phyloP scores from a whole-genome alignment of 2,888 invertebrate genomes.

The Gastracanthus pulcherrimus region DNA sequence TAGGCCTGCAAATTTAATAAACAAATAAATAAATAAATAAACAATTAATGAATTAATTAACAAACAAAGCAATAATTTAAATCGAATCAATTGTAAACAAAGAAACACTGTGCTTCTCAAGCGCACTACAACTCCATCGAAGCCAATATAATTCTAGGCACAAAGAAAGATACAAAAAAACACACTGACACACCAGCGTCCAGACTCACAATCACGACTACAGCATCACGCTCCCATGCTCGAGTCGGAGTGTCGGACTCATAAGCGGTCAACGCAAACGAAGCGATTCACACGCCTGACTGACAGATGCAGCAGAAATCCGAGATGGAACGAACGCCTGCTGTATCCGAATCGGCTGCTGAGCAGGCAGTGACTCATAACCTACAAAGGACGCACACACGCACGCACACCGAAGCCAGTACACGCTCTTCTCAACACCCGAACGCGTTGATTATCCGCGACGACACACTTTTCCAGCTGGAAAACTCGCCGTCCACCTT shows the following conservation, averaged over 20 bases:
- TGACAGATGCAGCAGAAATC: neutral
- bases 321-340: neutral
- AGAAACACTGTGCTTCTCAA: neutral
- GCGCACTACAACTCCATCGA: neutral
- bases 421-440: too few species aligned
- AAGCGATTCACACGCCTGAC: neutral
- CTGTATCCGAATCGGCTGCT: neutral
- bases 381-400: constrained; percentile 31
- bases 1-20: too few species aligned
- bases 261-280: neutral
- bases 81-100: neutral
- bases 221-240: neutral
- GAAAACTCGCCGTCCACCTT: too few species aligned
- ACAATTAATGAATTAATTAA: too few species aligned
- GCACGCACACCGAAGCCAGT: neutral
- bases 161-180: neutral
- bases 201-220: neutral
- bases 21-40: too few species aligned
- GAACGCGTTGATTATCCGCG: too few species aligned
- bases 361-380: constrained; percentile 29
- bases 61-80: neutral
- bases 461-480: neutral
- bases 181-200: neutral
- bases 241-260: too few species aligned
- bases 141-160: neutral